Evolutionary conservation across 2,113 vertebrate genomes (phyloP).

Genomic region (Pogonocichla stellata): DNA sequence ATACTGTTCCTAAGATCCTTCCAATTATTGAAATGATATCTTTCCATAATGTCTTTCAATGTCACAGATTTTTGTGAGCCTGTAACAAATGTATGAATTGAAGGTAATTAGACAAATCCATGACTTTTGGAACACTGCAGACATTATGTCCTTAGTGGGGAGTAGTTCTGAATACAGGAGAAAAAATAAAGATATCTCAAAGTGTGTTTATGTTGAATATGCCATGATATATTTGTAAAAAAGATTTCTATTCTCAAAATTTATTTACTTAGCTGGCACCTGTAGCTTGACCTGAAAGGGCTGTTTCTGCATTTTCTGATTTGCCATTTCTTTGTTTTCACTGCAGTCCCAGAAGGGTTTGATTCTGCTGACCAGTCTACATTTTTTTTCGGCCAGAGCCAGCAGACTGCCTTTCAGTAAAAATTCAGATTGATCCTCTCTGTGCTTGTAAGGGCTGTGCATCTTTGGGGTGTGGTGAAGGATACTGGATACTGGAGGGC

Average conservation of each 20-base stretch:
- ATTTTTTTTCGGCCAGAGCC: not conserved
- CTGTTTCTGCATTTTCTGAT: not conserved
- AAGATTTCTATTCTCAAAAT: not conserved
- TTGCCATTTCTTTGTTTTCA: not conserved
- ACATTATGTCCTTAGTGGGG: not conserved
- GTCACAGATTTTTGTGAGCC: not conserved
- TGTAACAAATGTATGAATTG: constrained; percentile 6
- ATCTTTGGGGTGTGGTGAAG: not conserved
- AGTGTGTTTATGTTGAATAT: not conserved
- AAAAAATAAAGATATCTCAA: not conserved
- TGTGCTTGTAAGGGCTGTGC: accelerated
- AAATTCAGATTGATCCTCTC: not conserved
- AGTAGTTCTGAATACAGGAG: not conserved
- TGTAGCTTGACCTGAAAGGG: not conserved
- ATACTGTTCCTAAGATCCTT: not conserved
- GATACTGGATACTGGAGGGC: not conserved
- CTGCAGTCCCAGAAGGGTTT: not conserved
- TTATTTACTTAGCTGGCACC: not conserved
- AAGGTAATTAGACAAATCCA: constrained; percentile 1
- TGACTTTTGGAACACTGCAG: not conserved
- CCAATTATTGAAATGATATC: not conserved
- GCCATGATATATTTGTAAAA: not conserved
- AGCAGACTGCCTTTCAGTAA: not conserved
- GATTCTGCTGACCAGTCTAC: not conserved
- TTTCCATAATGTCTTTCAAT: not conserved